Conservation (phyloP, 2,888 invertebrate species). For the Oligia strigilis region DNA sequence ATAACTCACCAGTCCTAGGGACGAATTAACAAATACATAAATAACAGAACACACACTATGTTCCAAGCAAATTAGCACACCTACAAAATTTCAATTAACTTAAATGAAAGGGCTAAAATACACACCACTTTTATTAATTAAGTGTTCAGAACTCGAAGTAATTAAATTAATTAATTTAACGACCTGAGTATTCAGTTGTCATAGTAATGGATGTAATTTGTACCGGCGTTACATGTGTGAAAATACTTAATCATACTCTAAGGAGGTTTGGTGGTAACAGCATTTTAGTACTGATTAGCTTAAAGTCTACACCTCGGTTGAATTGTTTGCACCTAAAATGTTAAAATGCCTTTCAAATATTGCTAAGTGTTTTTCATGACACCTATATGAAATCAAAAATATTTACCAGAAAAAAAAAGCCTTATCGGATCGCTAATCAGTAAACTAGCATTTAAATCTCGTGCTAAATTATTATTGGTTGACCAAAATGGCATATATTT, state of each 20-base stretch:
- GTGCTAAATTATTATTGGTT: not conserved
- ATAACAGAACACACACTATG: not conserved
- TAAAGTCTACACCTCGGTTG: not conserved
- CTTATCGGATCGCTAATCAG: not conserved
- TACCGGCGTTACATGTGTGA: conserved; percentile 1
- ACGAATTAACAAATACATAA: not conserved
- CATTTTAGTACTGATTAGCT: not conserved
- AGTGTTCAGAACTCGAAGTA: conserved; percentile 43
- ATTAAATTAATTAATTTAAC: conserved; percentile 47
- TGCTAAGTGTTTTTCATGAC: not conserved
- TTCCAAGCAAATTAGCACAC: conserved; percentile 28
- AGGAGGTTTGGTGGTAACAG: not conserved
- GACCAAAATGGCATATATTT: not conserved
- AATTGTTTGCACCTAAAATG: not conserved
- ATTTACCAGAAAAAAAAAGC: no score
- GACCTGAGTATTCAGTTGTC: conserved; percentile 34
- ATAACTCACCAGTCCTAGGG: not conserved
- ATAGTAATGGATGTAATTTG: conserved; percentile 40
- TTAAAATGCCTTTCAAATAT: not conserved
- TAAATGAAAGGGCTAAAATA: conserved; percentile 42
- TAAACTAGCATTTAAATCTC: not conserved
- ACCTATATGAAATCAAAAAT: not conserved
- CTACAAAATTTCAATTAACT: conserved; percentile 50
- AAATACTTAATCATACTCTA: conserved; percentile 13
- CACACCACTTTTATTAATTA: conserved; percentile 56